Evolutionary conservation across 2,113 vertebrate genomes (phyloP).

Genomic region (Elephantulus edwardii): DNA sequence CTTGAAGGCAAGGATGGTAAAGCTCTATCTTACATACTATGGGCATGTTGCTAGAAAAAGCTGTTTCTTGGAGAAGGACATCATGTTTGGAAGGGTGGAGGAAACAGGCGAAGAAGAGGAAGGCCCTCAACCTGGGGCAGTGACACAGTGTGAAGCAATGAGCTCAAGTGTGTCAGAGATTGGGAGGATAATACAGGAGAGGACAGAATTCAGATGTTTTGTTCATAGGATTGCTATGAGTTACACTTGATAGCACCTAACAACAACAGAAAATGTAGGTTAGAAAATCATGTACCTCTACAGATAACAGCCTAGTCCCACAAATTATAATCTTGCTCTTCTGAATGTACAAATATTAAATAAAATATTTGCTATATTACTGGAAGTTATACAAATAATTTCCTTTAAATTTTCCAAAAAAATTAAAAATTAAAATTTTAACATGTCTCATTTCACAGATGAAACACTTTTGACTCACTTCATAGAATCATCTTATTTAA

Average conservation of each 20-base stretch:
- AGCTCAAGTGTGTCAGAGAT: too few relatives aligned
- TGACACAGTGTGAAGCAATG: too few relatives aligned
- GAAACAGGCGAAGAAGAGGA: too few relatives aligned
- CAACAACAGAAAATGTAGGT: slow-evolving; percentile 4
- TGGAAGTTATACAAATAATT: slow-evolving; percentile 62
- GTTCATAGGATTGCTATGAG: too few relatives aligned
- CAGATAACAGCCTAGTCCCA: neutral
- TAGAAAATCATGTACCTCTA: slow-evolving; percentile 38
- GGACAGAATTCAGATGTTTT: too few relatives aligned
- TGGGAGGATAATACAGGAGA: too few relatives aligned
- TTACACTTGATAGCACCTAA: neutral
- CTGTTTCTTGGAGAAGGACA: too few relatives aligned
- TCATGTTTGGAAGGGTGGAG: too few relatives aligned
- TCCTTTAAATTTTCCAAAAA: slow-evolving; percentile 27
- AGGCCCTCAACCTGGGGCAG: too few relatives aligned
- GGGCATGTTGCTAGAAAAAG: too few relatives aligned
- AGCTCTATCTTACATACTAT: too few relatives aligned
- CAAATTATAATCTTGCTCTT: slow-evolving; percentile 44
- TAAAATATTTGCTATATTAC: slow-evolving; percentile 59
- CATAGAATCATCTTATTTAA: slow-evolving; percentile 18
- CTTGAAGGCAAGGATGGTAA: too few relatives aligned
- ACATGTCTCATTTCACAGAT: slow-evolving; percentile 46
- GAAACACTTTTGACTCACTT: slow-evolving; percentile 45
- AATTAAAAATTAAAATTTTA: slow-evolving; percentile 31
- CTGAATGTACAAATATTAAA: slow-evolving; percentile 4